These are phyloP conservation scores for Trachythela sp. DNA, from an alignment of 64 coral and sea anemone genomes.

Conservation along the genomic window DNA sequence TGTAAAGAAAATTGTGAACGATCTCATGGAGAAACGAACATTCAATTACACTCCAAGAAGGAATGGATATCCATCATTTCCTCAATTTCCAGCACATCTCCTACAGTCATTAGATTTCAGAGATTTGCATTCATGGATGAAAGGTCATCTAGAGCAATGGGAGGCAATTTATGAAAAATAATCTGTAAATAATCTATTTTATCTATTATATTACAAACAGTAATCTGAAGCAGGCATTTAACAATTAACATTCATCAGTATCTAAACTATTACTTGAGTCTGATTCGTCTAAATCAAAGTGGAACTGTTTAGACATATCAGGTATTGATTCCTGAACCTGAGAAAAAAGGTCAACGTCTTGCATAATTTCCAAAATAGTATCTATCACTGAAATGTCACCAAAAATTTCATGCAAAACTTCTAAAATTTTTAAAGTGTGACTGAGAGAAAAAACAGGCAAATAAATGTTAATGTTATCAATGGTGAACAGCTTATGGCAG, in stretches of 20 bases:
- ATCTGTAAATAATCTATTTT: background rate
- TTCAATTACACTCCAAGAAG: background rate
- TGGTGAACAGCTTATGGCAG: constrained; percentile 34
- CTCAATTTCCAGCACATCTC: background rate
- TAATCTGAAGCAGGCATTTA: background rate
- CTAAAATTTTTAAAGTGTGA: background rate
- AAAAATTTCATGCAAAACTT: constrained; percentile 31
- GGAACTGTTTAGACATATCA: background rate
- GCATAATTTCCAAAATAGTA: background rate
- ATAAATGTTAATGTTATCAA: background rate
- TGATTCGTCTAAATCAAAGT: background rate
- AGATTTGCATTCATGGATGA: constrained; percentile 25
- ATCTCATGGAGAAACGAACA: background rate
- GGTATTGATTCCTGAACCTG: background rate
- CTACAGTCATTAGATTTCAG: background rate
- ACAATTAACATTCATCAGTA: background rate
- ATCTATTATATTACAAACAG: background rate
- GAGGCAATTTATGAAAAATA: constrained; percentile 19
- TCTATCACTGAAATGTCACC: background rate
- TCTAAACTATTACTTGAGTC: background rate
- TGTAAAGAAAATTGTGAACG: constrained; percentile 7
- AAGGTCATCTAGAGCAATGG: constrained; percentile 15
- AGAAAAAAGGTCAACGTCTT: background rate
- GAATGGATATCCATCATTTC: constrained; percentile 22
- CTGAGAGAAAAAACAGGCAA: constrained; percentile 22